Conservation (phyloP, 2,113 vertebrate genomes). For the Natator depressus region DNA sequence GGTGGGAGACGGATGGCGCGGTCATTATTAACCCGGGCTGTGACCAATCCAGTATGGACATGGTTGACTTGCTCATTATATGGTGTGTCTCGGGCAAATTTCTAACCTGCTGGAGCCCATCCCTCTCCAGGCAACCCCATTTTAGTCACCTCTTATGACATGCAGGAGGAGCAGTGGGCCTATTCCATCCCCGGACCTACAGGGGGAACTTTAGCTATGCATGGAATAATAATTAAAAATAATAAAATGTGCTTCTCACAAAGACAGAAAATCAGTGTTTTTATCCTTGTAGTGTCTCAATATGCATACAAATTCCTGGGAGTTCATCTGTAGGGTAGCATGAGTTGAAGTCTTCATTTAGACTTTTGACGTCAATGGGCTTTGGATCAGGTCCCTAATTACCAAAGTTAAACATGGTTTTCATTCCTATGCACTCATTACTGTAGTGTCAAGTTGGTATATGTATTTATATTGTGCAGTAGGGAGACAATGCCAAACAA, state of each 20-base stretch:
- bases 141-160: too few relatives aligned
- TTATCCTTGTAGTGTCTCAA: background rate
- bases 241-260: background rate
- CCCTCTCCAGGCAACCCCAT: too few relatives aligned
- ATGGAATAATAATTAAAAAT: background rate
- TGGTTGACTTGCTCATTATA: too few relatives aligned
- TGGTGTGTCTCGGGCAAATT: too few relatives aligned
- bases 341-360: background rate
- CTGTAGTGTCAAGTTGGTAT: background rate
- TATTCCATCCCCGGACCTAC: too few relatives aligned
- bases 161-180: too few relatives aligned
- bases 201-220: background rate
- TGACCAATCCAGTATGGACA: too few relatives aligned
- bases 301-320: background rate
- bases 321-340: background rate
- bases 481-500: background rate
- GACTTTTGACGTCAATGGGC: background rate
- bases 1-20: too few relatives aligned
- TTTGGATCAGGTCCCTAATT: background rate
- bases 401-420: background rate
- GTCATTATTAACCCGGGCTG: too few relatives aligned
- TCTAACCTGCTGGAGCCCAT: too few relatives aligned
- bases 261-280: background rate
- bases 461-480: rapidly evolving
- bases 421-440: background rate